Conservation (phyloP, 2,113 vertebrate species). For the Hipposideros armiger region DNA sequence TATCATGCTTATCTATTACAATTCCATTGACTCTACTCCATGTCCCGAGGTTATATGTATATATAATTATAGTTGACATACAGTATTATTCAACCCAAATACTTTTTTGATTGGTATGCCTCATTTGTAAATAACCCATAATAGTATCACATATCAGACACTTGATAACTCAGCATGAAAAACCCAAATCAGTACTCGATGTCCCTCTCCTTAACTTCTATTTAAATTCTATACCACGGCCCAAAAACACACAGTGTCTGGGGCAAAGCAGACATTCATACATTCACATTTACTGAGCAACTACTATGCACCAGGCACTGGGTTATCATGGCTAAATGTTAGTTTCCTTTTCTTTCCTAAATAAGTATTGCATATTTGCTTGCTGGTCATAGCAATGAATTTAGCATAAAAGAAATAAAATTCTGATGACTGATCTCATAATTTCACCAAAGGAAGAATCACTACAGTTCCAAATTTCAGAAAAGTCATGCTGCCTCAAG, state of each 20-base stretch:
- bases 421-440: neutral
- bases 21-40: too few species aligned
- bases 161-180: constrained; percentile 22
- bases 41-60: too few species aligned
- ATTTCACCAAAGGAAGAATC: constrained; percentile 18
- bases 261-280: neutral
- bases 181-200: neutral
- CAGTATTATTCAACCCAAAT: too few species aligned
- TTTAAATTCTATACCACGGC: neutral
- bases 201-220: neutral
- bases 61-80: too few species aligned
- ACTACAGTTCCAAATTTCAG: neutral
- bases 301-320: neutral
- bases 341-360: constrained; percentile 34
- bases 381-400: neutral
- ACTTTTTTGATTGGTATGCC: neutral
- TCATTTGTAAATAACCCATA: constrained; percentile 1
- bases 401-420: neutral
- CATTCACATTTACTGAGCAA: neutral
- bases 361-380: neutral
- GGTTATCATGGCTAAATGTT: neutral
- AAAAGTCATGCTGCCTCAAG: neutral
- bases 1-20: too few species aligned
- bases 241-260: neutral
- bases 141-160: neutral